phyloP scores from a whole-genome alignment of 2,113 vertebrate species.

The Rhipidura dahli region DNA sequence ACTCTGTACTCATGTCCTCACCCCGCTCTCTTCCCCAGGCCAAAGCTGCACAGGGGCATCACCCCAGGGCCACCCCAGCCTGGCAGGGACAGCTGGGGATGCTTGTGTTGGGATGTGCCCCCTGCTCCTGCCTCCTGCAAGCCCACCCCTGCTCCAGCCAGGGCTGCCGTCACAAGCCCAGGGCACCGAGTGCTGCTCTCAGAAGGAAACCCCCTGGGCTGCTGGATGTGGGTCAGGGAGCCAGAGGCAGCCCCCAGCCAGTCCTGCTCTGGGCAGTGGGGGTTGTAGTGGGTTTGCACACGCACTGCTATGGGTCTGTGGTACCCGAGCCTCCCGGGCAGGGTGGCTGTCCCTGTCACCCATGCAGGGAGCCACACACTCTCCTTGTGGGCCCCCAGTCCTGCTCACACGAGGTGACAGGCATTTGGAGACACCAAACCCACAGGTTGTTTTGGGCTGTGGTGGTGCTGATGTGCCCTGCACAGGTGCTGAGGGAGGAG shows the following conservation, averaged over 20 bases:
- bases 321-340: fast-evolving
- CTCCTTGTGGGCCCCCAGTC: fast-evolving
- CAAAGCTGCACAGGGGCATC: not conserved
- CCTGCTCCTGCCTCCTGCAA: not conserved
- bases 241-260: not conserved
- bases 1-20: not conserved
- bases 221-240: not conserved
- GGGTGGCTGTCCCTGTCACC: not conserved
- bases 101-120: fast-evolving
- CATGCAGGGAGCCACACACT: too few relatives aligned
- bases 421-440: not conserved
- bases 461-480: not conserved
- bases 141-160: not conserved
- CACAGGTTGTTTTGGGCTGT: not conserved
- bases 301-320: too few relatives aligned
- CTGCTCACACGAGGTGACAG: not conserved
- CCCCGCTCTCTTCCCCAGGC: not conserved
- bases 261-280: not conserved
- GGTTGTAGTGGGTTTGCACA: not conserved
- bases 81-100: not conserved
- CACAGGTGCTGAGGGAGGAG: not conserved
- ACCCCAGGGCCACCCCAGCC: not conserved
- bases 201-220: not conserved
- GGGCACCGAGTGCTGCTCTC: not conserved
- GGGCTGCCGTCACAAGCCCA: not conserved